Evolutionary conservation across 2,888 invertebrate genomes (phyloP), one percentile per base, ranked within the genome.

Genomic region (Nematopogon swammerdamellus): DNA sequence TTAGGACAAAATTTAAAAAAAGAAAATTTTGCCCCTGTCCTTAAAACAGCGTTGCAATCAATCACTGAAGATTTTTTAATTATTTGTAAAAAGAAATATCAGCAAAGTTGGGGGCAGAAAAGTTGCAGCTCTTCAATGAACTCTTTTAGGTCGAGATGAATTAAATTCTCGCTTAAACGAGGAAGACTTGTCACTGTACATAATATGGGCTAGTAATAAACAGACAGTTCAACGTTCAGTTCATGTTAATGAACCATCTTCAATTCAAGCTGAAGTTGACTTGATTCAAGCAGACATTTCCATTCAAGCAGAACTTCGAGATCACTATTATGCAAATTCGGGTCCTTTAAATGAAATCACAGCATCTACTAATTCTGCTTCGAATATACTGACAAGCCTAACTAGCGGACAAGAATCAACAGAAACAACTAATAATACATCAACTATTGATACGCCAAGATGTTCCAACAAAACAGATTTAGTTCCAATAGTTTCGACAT

Each of bases 21-120:
- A 56, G 50, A 58, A 19, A 19, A 57, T 44, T 59, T 58, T 55
- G 58, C 55, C 17, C 53, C 55, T 47, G 49, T 53, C 8, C 48
- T 59, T 18, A 48, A 59, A 49, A 52, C 45, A 46, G 55, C 57
- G 2, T 47, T 59, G n/a, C 10, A 49, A 49, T 47, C 19, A 14
- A 36, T 36, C n/a, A 14, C 14, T 14, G n/a, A 36, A 36, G 36
- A 36, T 25, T 58, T 53, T 18, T 56, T 20, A 52, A 54, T 43
- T 52, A 42, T 19, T 49, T 58, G 20, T 57, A 57, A 50, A 49
- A 49, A 45, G 56, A 57, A 53, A 57, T 57, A 53, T 49, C 50
- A 19, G 36, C 46, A 20, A 50, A 50, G 11, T 57, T 55, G 36
- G 45, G 50, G 42, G 18, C 46, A 43, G 51, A 57, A 53, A 59